These are phyloP conservation scores for Danio albolineatus DNA, from an alignment of 2,797 vertebrate species.

Conservation along the genomic window DNA sequence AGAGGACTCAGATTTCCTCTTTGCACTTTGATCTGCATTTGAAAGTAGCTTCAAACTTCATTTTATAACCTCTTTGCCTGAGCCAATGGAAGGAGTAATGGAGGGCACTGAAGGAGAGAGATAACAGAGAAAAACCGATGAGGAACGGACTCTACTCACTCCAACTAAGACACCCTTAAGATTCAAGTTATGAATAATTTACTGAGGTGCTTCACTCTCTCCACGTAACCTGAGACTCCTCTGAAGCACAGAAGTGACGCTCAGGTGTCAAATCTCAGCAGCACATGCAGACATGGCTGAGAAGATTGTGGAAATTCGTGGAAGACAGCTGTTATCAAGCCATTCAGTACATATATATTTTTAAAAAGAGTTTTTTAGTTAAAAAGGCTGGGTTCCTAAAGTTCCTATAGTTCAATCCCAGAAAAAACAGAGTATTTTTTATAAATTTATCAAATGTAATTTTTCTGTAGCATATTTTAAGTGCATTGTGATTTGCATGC, in stretches of 20 bases:
- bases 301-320: background rate
- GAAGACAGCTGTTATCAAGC: background rate
- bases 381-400: no score
- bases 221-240: slow-evolving; percentile 60
- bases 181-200: slow-evolving; percentile 70
- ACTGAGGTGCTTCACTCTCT: slow-evolving; percentile 52
- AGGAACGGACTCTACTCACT: slow-evolving; percentile 23
- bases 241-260: slow-evolving; percentile 1
- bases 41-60: slow-evolving; percentile 15
- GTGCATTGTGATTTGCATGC: no score
- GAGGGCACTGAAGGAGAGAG: background rate
- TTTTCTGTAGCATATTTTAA: no score
- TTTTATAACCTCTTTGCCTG: background rate
- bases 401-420: no score
- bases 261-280: slow-evolving; percentile 46
- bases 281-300: slow-evolving; percentile 9
- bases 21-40: slow-evolving; percentile 19
- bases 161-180: slow-evolving; percentile 46
- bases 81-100: slow-evolving; percentile 5
- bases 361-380: no score
- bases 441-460: no score
- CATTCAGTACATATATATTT: background rate
- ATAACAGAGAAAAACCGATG: background rate
- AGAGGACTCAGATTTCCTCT: background rate
- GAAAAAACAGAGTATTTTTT: no score